phyloP scores from a whole-genome alignment of 1,140 invertebrate species.

The Sipha flava region DNA sequence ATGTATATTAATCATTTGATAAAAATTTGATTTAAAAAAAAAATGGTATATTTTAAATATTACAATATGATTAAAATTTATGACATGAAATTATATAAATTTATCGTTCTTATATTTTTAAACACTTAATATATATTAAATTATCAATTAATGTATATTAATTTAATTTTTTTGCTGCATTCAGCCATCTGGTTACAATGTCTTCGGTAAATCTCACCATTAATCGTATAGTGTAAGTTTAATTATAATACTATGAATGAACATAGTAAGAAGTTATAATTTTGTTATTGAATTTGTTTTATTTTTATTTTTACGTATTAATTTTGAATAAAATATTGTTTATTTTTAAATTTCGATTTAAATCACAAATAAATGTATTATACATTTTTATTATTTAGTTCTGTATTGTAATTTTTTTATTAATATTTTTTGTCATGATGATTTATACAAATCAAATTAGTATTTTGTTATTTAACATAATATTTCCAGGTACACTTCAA shows the following conservation, averaged over 20 bases:
- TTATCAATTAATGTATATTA: neutral
- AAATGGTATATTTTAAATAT: too few relatives aligned
- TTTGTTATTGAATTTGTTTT: neutral
- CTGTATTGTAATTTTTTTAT: neutral
- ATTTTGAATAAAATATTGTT: neutral
- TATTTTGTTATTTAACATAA: neutral
- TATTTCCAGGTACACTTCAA: slow-evolving; percentile 25
- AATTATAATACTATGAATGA: slow-evolving; percentile 39
- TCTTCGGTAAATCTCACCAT: slow-evolving; percentile 79
- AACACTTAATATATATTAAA: too few relatives aligned
- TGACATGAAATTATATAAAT: too few relatives aligned
- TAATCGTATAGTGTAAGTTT: slow-evolving; percentile 82
- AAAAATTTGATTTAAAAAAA: too few relatives aligned
- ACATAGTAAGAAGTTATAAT: neutral
- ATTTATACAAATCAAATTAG: neutral
- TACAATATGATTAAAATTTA: too few relatives aligned
- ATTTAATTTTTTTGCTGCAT: slow-evolving; percentile 37
- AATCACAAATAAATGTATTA: neutral
- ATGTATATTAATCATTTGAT: too few relatives aligned
- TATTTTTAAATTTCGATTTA: neutral
- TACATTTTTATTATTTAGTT: neutral
- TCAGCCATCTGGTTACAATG: slow-evolving; percentile 80
- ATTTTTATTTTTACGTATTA: neutral
- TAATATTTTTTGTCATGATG: neutral
- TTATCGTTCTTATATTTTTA: too few relatives aligned